Evolutionary conservation across 2,113 vertebrate genomes (phyloP).

Genomic region (Carassius auratus): DNA sequence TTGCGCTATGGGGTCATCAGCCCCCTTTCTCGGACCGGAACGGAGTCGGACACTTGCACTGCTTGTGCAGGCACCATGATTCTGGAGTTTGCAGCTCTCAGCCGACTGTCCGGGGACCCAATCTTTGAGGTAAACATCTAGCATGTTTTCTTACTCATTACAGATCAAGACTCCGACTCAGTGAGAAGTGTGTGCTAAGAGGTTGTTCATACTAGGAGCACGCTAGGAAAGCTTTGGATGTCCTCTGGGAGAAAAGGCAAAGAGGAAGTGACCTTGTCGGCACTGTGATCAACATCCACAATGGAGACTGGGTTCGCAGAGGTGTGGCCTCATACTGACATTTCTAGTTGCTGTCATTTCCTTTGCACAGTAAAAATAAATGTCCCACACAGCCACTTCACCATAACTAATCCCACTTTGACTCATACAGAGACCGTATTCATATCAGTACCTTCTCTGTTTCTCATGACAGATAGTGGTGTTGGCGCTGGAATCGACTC

Average conservation of each 20-base stretch:
- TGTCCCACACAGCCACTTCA: not conserved
- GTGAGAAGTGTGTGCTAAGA: not conserved
- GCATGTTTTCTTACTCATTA: not conserved
- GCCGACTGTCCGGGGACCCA: conserved; percentile 92
- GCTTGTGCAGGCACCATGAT: conserved; percentile 97
- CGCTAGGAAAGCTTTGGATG: conserved; percentile 93
- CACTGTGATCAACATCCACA: conserved; percentile 98
- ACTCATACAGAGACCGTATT: not conserved
- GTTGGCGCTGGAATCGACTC: conserved; percentile 98
- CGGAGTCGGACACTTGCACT: conserved; percentile 97
- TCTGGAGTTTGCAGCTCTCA: conserved; percentile 96
- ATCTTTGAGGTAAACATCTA: conserved; percentile 88
- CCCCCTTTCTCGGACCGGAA: conserved; percentile 92
- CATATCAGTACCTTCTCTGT: not conserved
- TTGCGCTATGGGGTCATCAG: conserved; percentile 90
- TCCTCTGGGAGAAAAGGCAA: conserved; percentile 97
- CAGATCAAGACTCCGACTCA: not conserved
- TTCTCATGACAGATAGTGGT: conserved; percentile 84
- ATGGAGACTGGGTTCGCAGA: conserved; percentile 90
- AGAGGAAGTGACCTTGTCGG: conserved; percentile 97
- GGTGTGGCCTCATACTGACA: conserved; percentile 63
- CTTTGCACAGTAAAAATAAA: not conserved
- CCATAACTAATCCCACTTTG: not conserved
- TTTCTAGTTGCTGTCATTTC: not conserved
- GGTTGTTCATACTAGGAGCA: conserved; percentile 77